Base-by-base conservation (phyloP, 2,888 invertebrate species). In the Ptycholaimellus sp. region DNA sequence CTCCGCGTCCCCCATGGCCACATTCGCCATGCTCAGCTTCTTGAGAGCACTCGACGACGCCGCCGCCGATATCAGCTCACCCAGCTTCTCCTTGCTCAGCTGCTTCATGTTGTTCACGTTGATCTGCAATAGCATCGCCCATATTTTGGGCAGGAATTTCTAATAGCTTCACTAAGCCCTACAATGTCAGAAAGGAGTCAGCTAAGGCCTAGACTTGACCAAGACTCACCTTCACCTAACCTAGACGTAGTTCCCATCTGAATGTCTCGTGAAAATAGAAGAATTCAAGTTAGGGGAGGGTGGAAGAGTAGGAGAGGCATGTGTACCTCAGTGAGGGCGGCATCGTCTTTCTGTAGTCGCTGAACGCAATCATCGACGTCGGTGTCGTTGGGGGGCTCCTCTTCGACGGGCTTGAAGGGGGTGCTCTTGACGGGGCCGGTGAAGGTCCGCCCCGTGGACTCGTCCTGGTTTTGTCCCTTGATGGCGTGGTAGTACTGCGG, bases 41-140 rank as follows among this genome's bases (percentile, higher is more conserved):
- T 85, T 81, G 54, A 96, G 69, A 60, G 81, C 74, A 38, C 82
- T 81, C 66, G 90, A 96, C 46, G 68, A 70, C 57, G 76, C 76
- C 53, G 96, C 64, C 37, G 76, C 79, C 52, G 75, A 74, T 64
- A 83, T 80, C 42, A 96, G 67, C 59, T 74, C 73, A 52, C 75
- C 72, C 62, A 90, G 77, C 61, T 83, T 79, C 64, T 93, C 87
- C 60, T 85, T 77, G 47, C 87, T 82, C 61, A 96, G 78, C 66
- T 82, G 83, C 73, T 82, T 87, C 67, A 99, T 93, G 67, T 99
- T 99, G 69, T 99, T 99, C 71, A 87, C 80, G 68, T 99, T 99
- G 61, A 99, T 72, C n/a, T 32, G 13, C 25, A 25, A 25, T 25
- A 25, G 25, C 25, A 25, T 9, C n/a, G n/a, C n/a, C n/a, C n/a